Conservation (phyloP, 2,888 invertebrate species). For the Helicoverpa assulta region DNA sequence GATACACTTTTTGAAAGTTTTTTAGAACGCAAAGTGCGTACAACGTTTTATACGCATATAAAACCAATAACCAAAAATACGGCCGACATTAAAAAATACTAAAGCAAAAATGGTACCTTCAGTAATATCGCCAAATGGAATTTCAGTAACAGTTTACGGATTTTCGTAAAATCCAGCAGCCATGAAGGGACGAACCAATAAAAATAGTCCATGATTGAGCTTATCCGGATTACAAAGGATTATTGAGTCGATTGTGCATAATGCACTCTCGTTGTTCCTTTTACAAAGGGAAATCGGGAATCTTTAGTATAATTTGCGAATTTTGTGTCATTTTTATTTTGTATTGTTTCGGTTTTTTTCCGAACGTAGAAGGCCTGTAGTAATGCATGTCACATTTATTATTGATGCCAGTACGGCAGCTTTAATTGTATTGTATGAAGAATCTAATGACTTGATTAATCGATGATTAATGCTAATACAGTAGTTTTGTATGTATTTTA, state of each 20-base stretch:
- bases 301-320: too few relatives aligned
- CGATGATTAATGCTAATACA: too few relatives aligned
- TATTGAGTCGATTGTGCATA: constrained; percentile 2
- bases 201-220: background rate
- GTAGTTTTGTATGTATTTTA: too few relatives aligned
- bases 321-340: too few relatives aligned
- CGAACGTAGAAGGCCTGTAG: too few relatives aligned
- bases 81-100: background rate
- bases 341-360: too few relatives aligned
- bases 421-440: too few relatives aligned
- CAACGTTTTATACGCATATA: background rate
- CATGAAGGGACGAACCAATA: background rate
- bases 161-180: background rate
- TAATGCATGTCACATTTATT: too few relatives aligned
- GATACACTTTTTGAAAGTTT: background rate
- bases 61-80: background rate
- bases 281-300: background rate
- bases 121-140: background rate
- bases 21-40: background rate
- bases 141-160: background rate
- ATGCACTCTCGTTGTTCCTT: constrained; percentile 1
- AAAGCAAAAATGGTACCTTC: background rate
- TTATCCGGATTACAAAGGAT: background rate
- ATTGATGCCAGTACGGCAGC: too few relatives aligned
- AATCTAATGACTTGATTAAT: too few relatives aligned